Base-by-base conservation (phyloP, 2,797 vertebrate genomes). In the Serranus cabrilla region DNA sequence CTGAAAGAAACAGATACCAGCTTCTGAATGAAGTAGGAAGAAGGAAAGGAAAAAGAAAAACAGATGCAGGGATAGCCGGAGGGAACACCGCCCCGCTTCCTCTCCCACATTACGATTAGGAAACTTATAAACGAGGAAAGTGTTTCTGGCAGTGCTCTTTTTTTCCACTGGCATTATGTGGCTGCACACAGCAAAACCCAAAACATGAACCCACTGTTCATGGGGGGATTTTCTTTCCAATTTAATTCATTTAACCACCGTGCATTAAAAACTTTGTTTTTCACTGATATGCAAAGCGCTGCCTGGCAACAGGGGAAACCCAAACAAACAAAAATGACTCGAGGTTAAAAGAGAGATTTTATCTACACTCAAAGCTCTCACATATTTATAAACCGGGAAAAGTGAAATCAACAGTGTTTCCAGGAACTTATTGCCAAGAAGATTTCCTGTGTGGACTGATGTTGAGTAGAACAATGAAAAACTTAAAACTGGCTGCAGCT, bases 61-160 rank as follows among this genome's bases (percentile, higher is more conserved):
- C n/a, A 74, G 61, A 84, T 57, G 57, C 43, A 13, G 37, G n/a
- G 17, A 25, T 39, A n/a, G 56, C 27, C 27, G 64, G 57, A 67
- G 54, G 49, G 17, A 77, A 79, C 47, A 8, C 11, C 18, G 14
- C 63, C 47, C 13, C 34, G 2, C 61, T 80, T 84, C 74, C 79
- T 74, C 64, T 75, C 64, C 74, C 72, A 67, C 71, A 51, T 75
- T 12, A 11, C 5, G 1, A 75, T 20, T 20, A 43, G 52, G 55
- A 73, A 67, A 71, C 50, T 55, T 42, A 34, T 27, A 69, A 70
- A 69, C 7, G 16, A 25, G 37, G 50, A 78, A 74, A 66, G 45
- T 52, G 23, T 52, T 58, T 60, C 49, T 78, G 78, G 59, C 73
- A 71, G 21, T 2, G 51, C 25, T 65, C 7, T 59, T 62, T 65